phyloP scores from a whole-genome alignment of 1,140 invertebrate species.

The Elysia chlorotica region DNA sequence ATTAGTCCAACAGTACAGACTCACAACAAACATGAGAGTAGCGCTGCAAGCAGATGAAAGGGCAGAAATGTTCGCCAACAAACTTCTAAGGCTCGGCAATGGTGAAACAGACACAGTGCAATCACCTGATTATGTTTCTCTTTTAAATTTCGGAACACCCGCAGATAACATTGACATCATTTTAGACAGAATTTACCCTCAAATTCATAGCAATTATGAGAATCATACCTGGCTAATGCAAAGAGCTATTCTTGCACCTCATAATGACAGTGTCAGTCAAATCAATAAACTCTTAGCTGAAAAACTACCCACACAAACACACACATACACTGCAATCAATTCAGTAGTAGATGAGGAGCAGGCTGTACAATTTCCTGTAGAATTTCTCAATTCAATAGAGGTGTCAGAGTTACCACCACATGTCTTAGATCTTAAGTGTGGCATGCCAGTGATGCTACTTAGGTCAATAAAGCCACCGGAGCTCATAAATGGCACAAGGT shows the following conservation, averaged over 20 bases:
- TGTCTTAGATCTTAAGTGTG: conserved; percentile 55
- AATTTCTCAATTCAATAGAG: conserved; percentile 56
- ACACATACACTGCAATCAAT: conserved; percentile 19
- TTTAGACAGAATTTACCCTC: background rate
- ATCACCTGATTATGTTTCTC: too few relatives aligned
- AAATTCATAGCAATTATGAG: background rate
- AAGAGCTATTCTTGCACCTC: background rate
- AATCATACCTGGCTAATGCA: background rate
- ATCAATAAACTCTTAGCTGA: background rate
- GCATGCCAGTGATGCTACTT: conserved; percentile 56
- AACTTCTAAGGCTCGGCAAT: background rate
- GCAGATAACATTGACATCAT: background rate
- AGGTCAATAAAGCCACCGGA: conserved; percentile 50
- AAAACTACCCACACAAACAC: background rate
- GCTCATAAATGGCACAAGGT: conserved; percentile 59
- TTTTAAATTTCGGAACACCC: too few relatives aligned
- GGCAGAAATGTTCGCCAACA: background rate
- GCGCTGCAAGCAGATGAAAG: background rate
- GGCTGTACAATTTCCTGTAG: conserved; percentile 39
- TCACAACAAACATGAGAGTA: conserved; percentile 7
- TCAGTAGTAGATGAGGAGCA: conserved; percentile 32
- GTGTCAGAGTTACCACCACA: conserved; percentile 57
- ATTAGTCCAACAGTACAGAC: conserved; percentile 23
- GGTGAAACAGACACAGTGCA: background rate
- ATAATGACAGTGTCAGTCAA: background rate